Evolutionary conservation across 2,797 vertebrate genomes (phyloP), one percentile per base, ranked within the genome.

Genomic region (Centropyge bicolor): DNA sequence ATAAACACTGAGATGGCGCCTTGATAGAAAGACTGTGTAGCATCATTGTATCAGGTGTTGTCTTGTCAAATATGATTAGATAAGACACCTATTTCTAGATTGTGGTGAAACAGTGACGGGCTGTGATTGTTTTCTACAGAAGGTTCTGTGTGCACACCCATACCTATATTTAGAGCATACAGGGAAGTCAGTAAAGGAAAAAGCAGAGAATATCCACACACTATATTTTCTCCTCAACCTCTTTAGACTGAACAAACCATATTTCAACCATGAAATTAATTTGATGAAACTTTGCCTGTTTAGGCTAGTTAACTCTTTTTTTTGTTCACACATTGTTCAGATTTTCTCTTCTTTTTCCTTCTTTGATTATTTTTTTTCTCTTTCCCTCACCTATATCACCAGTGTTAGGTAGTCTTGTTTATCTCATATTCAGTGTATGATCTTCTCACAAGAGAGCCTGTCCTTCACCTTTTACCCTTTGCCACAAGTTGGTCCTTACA

Each of bases 1-100:
- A 57, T 43, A 38, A 62, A 73, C 70, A 55, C 56, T 78, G 55
- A 89, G 67, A 87, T 78, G 74, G 64, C 76, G 75, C 66, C 54
- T 61, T 67, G 86, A 88, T 82, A 81, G 66, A 74, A 82, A 69
- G 56, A 22, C 14, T 56, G 40, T 5, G 0, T 38, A 35, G 19
- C 19, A 8, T 8, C 16, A 35, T 74, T 83, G 61, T 76, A 74
- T 80, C 3, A 1, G 46, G 19, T 56, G 6, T 13, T 55, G n/a
- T 63, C 54, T 49, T 36, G 6, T 77, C 41, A 84, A 40, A 78
- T 78, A 57, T 71, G 41, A 74, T 64, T 54, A 69, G 59, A 76
- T 64, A 63, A 74, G 24, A 11, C 0, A 35, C 16, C 5, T 35
- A 1, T 56, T 70, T 84, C 57, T 20, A 61, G 24, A 82, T 52